A percentile compares a stretch with the other conserved stretches of the same genome.
These are phyloP conservation scores for Danio albolineatus DNA, from an alignment of 2,797 vertebrate genomes.

Conservation along the genomic window DNA sequence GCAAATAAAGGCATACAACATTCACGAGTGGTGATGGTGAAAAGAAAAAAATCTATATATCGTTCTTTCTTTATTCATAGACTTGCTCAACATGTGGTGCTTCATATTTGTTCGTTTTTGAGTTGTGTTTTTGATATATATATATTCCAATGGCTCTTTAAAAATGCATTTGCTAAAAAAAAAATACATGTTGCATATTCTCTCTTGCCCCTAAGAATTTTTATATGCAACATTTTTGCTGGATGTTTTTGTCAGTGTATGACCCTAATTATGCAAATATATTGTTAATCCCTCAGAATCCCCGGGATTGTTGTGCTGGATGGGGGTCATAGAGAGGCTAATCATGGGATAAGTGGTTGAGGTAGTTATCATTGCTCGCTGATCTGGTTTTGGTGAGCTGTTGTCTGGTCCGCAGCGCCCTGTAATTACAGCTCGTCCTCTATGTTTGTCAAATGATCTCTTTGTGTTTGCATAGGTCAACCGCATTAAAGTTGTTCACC, in stretches of 20 bases:
- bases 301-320: slow-evolving; percentile 70
- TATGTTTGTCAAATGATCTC: slow-evolving; percentile 16
- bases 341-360: slow-evolving; percentile 75
- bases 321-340: slow-evolving; percentile 77
- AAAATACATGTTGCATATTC: neutral
- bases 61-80: no score
- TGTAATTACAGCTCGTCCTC: slow-evolving; percentile 64
- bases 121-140: no score
- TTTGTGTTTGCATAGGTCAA: slow-evolving; percentile 41
- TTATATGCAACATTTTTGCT: slow-evolving; percentile 54
- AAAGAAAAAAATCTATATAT: no score
- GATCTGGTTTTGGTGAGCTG: slow-evolving; percentile 52
- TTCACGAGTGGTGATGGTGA: no score
- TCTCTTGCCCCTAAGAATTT: neutral
- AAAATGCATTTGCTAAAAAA: no score
- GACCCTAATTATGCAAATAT: slow-evolving; percentile 82
- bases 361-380: slow-evolving; percentile 62
- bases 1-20: no score
- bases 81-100: no score
- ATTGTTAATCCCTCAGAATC: slow-evolving; percentile 76
- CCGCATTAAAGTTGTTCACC: slow-evolving; percentile 30
- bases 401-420: neutral
- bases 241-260: slow-evolving; percentile 68
- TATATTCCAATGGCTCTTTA: no score
- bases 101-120: no score